Conservation (phyloP, 2,888 invertebrate genomes). For the Busseola fusca region DNA sequence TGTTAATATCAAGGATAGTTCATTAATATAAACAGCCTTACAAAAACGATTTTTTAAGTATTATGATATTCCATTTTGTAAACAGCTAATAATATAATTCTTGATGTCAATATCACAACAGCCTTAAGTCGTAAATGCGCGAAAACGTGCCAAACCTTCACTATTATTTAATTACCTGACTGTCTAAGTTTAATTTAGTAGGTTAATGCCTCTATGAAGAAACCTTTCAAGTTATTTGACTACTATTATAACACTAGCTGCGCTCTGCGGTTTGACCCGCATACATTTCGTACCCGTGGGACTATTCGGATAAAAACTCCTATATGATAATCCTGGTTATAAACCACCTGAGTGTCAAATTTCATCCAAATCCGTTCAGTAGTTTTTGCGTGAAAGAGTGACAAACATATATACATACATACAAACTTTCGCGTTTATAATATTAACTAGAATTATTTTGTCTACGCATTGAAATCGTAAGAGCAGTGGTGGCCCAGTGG, state of each 20-base stretch:
- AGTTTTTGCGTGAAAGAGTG: too few relatives aligned
- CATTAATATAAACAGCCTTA: not conserved
- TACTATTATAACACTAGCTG: not conserved
- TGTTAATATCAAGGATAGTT: too few relatives aligned
- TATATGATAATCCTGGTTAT: too few relatives aligned
- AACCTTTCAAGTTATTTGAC: constrained; percentile 11
- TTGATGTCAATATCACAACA: constrained; percentile 6
- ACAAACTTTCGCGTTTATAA: too few relatives aligned
- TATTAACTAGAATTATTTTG: too few relatives aligned
- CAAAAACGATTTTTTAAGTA: not conserved
- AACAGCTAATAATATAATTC: constrained; percentile 7
- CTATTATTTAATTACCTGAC: constrained; percentile 8
- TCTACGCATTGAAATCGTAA: constrained; percentile 4
- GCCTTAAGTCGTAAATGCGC: not conserved
- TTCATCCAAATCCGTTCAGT: too few relatives aligned
- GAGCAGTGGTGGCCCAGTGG: too few relatives aligned
- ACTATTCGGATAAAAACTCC: too few relatives aligned
- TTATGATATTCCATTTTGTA: not conserved
- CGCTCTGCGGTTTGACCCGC: too few relatives aligned
- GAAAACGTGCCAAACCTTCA: not conserved
- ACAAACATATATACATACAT: too few relatives aligned
- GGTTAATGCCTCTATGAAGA: constrained; percentile 18
- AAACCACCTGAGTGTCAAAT: too few relatives aligned
- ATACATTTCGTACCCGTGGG: too few relatives aligned
- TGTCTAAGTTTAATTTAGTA: constrained; percentile 6